phyloP scores from a whole-genome alignment of 1,140 invertebrate species.

The Philaenus spumarius region DNA sequence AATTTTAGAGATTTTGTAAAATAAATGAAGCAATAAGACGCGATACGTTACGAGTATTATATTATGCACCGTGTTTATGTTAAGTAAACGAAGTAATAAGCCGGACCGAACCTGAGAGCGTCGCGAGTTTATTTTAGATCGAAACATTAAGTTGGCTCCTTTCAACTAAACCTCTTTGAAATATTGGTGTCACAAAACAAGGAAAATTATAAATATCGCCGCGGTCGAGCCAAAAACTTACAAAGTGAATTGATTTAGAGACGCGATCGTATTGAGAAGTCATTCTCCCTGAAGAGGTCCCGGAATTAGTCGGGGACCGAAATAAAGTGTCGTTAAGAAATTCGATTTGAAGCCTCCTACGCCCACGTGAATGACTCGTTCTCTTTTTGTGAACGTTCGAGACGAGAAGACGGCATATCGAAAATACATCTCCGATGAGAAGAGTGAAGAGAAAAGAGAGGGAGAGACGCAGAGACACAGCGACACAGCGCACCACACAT shows the following conservation, averaged over 20 bases:
- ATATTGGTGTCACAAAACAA: constrained; percentile 13
- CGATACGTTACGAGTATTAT: too few species aligned
- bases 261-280: background rate
- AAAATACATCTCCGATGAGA: constrained; percentile 16
- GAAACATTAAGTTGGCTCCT: constrained; percentile 15
- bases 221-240: background rate
- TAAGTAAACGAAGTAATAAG: too few species aligned
- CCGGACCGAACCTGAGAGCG: too few species aligned
- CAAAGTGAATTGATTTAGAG: too few species aligned
- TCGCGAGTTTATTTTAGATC: background rate
- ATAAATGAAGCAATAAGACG: too few species aligned
- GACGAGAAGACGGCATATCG: constrained; percentile 11
- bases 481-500: constrained; percentile 10
- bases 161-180: constrained; percentile 6
- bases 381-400: background rate
- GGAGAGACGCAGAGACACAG: background rate
- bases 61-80: too few species aligned
- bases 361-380: background rate
- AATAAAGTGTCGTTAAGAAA: constrained; percentile 21
- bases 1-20: too few species aligned
- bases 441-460: background rate
- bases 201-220: constrained; percentile 14
- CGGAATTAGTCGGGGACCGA: constrained; percentile 10
- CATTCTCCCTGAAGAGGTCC: background rate
- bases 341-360: constrained; percentile 16